A percentile compares a stretch with the other conserved stretches of the same genome.
Evolutionary conservation across 2,797 vertebrate genomes (phyloP).

Genomic region (Pseudomugil tenellus): DNA sequence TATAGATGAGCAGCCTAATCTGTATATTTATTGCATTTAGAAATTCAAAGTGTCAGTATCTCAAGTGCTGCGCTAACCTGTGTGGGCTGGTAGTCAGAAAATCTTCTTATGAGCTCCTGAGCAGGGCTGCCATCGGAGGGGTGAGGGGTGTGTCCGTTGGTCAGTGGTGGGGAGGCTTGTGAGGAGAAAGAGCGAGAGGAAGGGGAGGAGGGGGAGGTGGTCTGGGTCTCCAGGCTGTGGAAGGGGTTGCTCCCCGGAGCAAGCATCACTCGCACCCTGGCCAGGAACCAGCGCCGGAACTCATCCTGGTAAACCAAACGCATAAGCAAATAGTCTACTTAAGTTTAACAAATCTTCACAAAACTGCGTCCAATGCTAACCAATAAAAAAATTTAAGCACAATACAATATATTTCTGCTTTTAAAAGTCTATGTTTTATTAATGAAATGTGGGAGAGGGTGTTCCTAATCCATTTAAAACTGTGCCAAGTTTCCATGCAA

Average conservation of each 20-base stretch:
- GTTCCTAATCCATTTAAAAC: neutral
- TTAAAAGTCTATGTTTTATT: neutral
- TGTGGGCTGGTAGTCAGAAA: slow-evolving; percentile 81
- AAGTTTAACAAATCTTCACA: neutral
- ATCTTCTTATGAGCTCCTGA: slow-evolving; percentile 82
- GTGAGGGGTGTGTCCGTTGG: slow-evolving; percentile 80
- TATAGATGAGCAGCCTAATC: neutral
- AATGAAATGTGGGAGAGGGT: too few species aligned
- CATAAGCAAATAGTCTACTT: neutral
- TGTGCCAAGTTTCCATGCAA: neutral
- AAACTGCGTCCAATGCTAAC: rapidly evolving
- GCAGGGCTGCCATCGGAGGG: slow-evolving; percentile 78
- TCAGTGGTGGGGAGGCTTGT: slow-evolving; percentile 75
- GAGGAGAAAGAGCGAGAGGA: slow-evolving; percentile 79
- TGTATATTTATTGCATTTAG: neutral
- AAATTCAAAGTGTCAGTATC: neutral
- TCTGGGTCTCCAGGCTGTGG: slow-evolving; percentile 83
- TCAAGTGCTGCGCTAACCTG: slow-evolving; percentile 59
- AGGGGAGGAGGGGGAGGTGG: slow-evolving; percentile 77
- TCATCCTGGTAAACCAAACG: slow-evolving; percentile 85
- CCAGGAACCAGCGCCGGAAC: slow-evolving; percentile 95
- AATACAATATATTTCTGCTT: neutral
- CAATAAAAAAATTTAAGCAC: neutral
- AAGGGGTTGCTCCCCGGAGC: slow-evolving; percentile 87
- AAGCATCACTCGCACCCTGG: slow-evolving; percentile 90